Conservation (phyloP, 2,888 invertebrate species). For the Corbicula japonica region DNA sequence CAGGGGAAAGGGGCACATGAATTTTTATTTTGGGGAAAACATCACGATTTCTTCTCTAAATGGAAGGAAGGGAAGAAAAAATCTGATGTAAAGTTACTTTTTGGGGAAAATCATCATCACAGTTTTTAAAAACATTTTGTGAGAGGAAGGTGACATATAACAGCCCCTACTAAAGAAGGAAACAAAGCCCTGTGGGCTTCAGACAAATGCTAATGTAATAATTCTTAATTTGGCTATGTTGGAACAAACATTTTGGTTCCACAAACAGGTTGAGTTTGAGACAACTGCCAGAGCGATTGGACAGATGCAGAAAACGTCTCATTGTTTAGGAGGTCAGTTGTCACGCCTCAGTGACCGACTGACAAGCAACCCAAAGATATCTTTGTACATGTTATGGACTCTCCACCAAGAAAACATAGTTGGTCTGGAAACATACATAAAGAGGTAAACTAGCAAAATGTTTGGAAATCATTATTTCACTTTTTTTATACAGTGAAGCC, state of each 20-base stretch:
- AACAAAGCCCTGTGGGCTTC: no score
- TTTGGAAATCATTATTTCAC: neutral
- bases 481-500: neutral
- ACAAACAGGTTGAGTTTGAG: constrained; percentile 45
- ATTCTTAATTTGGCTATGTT: neutral
- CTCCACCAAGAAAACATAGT: constrained; percentile 67
- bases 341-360: constrained; percentile 16
- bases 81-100: no score
- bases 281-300: constrained; percentile 17
- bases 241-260: neutral
- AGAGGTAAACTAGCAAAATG: constrained; percentile 46
- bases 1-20: no score
- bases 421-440: constrained; percentile 57
- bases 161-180: no score
- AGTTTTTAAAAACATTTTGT: no score
- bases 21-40: no score
- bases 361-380: constrained; percentile 48
- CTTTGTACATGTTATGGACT: constrained; percentile 64
- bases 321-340: constrained; percentile 10
- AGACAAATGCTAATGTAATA: no score
- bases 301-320: constrained; percentile 15
- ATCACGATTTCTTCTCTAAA: no score
- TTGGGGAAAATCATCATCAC: no score
- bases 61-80: no score
- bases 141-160: no score